A percentile compares a stretch with the other conserved stretches of the same genome.
Conservation (phyloP, 1,140 invertebrate genomes). For the Drosophila ohnishii region DNA sequence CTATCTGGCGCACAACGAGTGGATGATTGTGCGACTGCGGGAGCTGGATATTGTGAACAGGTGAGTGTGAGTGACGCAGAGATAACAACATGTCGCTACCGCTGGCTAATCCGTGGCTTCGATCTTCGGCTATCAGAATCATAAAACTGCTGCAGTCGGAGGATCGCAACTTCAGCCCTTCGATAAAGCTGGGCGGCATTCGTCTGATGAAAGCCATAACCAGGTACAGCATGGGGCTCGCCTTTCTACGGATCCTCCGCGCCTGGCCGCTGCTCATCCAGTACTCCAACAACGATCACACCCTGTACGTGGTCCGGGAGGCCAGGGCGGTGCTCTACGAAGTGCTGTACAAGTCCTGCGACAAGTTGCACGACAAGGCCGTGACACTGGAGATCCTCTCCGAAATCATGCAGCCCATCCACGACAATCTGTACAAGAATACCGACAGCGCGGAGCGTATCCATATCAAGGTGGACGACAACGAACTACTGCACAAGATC, state of each 20-base stretch:
- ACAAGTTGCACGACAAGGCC: constrained; percentile 81
- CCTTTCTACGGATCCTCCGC: constrained; percentile 85
- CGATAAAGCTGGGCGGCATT: constrained; percentile 86
- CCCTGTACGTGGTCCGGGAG: constrained; percentile 86
- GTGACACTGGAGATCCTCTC: constrained; percentile 84
- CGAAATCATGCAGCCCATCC: constrained; percentile 83
- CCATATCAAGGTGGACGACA: constrained; percentile 83
- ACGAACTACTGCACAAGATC: constrained; percentile 84
- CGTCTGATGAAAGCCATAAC: constrained; percentile 84
- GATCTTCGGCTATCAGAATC: constrained; percentile 35
- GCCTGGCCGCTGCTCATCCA: constrained; percentile 85
- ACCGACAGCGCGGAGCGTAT: constrained; percentile 53
- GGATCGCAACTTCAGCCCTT: constrained; percentile 78
- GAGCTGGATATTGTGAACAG: constrained; percentile 65
- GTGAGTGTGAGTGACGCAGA: constrained; percentile 30
- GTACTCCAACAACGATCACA: constrained; percentile 85
- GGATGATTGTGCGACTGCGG: constrained; percentile 65
- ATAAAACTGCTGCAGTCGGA: constrained; percentile 51
- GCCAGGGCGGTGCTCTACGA: constrained; percentile 85
- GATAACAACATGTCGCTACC: background rate
- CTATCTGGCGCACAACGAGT: constrained; percentile 71
- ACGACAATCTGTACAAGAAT: constrained; percentile 78
- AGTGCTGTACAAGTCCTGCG: constrained; percentile 84
- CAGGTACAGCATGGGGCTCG: constrained; percentile 84
- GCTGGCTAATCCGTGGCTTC: constrained; percentile 5